Evolutionary conservation across 2,113 vertebrate species (phyloP), one percentile per base, ranked within the genome.

Genomic region (Thunnus thynnus): DNA sequence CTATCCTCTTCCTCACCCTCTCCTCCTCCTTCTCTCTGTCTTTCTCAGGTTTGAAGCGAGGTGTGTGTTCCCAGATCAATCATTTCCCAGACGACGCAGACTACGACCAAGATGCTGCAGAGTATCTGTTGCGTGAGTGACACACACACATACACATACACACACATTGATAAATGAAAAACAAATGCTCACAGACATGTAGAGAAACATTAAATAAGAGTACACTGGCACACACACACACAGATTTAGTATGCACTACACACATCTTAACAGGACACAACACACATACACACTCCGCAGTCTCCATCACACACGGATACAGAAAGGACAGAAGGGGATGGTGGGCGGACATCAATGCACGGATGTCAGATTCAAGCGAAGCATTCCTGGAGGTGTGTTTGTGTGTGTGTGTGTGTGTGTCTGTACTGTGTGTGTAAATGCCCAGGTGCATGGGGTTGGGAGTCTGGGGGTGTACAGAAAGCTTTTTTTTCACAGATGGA

Each of bases 51-150:
- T 48, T 96, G 93, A 97, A 96, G 90, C 94, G 96, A 93, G 97
- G 97, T 5, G 94, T 97, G 65, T 98, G 97, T 86, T 97, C 97
- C 76, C 96, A 97, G 94, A 98, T 98, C 90, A 97, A 98, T 92
- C 97, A 98, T 73, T 98, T 98, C 86, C 97, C 97, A 2, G 97
- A 98, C 25, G 97, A 98, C 85, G 97, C 96, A 27, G 97, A 98
- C 92, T 98, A 98, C 70, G 97, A 98, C 91, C 97, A 98, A 65
- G 97, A 98, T 94, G 95, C 97, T 74, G 97, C 97, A 22, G 97
- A 98, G 91, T 98, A 98, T 82, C 95, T 98, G 87, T 95, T 98
- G 86, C 96, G 97, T 97, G 86, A 95, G 95, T 94, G 62, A 66
- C 64, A 63, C 75, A 57, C 62, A 66, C 25, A 66, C 61, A 68